phyloP scores from a whole-genome alignment of 2,113 vertebrate species.

The Melanotaenia duboulayi region DNA sequence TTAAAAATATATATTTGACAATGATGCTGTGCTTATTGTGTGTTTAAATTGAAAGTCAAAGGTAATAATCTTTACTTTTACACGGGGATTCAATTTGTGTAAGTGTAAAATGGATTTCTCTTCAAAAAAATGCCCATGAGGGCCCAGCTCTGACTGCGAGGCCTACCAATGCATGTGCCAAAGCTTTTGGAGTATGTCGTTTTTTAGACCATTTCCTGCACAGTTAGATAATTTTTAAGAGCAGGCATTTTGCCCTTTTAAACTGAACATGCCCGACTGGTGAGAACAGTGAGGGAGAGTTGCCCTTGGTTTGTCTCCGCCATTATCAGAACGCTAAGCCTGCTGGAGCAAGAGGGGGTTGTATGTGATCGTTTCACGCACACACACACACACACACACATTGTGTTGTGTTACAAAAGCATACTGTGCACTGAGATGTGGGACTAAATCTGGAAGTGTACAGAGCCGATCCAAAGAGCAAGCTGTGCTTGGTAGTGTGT shows the following conservation, averaged over 20 bases:
- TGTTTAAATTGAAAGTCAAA: conserved; percentile 36
- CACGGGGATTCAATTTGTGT: conserved; percentile 27
- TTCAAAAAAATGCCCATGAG: conserved; percentile 47
- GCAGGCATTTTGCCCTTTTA: conserved; percentile 27
- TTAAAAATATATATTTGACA: conserved; percentile 27
- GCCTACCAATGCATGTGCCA: conserved; percentile 21
- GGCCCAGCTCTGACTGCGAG: conserved; percentile 22
- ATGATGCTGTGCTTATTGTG: conserved; percentile 4
- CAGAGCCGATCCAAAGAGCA: background rate
- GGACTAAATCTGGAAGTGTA: conserved; percentile 22
- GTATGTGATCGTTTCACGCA: background rate
- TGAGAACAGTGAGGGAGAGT: conserved; percentile 42
- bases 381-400: conserved; percentile 14
- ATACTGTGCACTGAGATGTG: conserved; percentile 11
- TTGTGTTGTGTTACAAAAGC: conserved; percentile 7
- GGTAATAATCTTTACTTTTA: conserved; percentile 27
- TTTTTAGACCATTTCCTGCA: conserved; percentile 28
- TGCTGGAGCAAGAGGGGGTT: conserved; percentile 16
- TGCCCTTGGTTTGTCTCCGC: conserved; percentile 61
- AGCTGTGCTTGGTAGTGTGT: background rate
- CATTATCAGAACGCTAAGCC: conserved; percentile 57
- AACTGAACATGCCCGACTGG: conserved; percentile 44
- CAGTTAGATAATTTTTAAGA: background rate
- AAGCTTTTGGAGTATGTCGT: conserved; percentile 17
- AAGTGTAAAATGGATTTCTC: conserved; percentile 51